Evolutionary conservation across 2,113 vertebrate species (phyloP).

Genomic region (Sitta europaea): DNA sequence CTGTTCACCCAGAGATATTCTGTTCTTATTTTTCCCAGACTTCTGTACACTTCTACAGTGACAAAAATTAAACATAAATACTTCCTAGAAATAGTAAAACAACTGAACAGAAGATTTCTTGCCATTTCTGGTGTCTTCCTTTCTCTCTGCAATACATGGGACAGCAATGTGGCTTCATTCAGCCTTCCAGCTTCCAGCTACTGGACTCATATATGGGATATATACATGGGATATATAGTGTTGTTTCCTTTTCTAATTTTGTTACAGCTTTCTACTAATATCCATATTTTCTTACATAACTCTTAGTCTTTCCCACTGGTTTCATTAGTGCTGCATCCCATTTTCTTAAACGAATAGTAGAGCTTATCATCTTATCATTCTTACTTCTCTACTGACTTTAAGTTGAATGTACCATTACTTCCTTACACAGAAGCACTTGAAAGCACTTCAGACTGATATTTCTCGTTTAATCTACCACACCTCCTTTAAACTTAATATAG

Average conservation of each 20-base stretch:
- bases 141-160: not conserved
- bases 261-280: not conserved
- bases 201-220: not conserved
- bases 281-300: not conserved
- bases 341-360: not conserved
- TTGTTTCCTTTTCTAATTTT: not conserved
- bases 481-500: not conserved
- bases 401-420: not conserved
- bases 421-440: not conserved
- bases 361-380: not conserved
- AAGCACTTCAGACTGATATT: not conserved
- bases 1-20: not conserved
- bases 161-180: not conserved
- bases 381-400: not conserved
- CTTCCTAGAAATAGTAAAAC: not conserved
- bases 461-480: not conserved
- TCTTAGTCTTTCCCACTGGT: not conserved
- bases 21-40: not conserved
- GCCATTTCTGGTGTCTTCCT: not conserved
- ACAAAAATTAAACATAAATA: not conserved
- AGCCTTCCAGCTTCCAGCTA: not conserved
- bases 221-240: not conserved
- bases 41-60: not conserved
- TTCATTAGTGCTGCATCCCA: not conserved
- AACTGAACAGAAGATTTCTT: not conserved